Percentiles rank a stretch among this genome's conserved stretches.
Evolutionary conservation across 1,140 invertebrate genomes (phyloP).

Genomic region (Drosophila prosaltans): DNA sequence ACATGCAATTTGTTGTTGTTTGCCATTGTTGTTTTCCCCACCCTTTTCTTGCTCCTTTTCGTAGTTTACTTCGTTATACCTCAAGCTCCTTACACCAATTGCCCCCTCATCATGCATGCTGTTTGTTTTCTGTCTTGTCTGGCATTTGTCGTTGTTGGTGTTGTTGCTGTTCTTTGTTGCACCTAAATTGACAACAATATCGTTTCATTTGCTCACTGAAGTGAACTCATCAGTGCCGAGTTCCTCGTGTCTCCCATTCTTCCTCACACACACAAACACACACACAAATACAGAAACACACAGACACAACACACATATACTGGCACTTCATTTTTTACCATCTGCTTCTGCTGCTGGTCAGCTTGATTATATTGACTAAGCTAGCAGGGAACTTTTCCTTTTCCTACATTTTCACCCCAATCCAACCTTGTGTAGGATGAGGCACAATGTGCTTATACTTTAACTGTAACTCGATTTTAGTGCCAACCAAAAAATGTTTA

Average conservation of each 20-base stretch:
- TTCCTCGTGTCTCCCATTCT: conserved; percentile 15
- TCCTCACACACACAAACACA: neutral
- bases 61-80: neutral
- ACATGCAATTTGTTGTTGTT: conserved; percentile 81
- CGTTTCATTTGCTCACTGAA: conserved; percentile 81
- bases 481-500: conserved; percentile 13
- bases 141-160: conserved; percentile 37
- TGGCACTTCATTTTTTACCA: conserved; percentile 69
- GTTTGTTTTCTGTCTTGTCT: conserved; percentile 71
- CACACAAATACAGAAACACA: neutral
- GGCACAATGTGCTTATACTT: conserved; percentile 46
- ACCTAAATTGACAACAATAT: conserved; percentile 81
- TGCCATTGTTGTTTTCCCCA: conserved; percentile 58
- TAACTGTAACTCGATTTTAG: conserved; percentile 40
- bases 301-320: conserved; percentile 34
- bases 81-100: neutral
- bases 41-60: neutral
- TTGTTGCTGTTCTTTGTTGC: conserved; percentile 75
- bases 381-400: neutral
- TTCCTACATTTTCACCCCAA: too few relatives aligned
- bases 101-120: conserved; percentile 59
- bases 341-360: conserved; percentile 51
- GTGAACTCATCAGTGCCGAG: conserved; percentile 76
- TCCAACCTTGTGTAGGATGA: conserved; percentile 4
- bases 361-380: conserved; percentile 76